Conservation (phyloP, 23 tunicate species). For the Diplosoma virens region DNA sequence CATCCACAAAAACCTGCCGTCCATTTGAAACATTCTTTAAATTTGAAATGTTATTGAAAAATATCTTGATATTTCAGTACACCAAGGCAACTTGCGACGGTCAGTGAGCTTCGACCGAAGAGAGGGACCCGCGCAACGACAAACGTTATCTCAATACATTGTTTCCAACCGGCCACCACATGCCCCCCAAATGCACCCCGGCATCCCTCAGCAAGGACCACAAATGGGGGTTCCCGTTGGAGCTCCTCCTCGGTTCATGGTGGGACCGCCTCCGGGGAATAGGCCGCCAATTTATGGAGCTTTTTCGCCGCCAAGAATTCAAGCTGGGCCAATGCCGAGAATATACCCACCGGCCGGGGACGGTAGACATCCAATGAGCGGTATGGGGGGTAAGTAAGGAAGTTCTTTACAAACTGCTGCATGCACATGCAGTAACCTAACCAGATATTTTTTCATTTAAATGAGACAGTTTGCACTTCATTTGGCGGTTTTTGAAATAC, state of each 20-base stretch:
- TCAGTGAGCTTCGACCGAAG: conserved; percentile 54
- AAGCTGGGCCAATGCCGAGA: not conserved
- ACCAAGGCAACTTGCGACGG: conserved; percentile 13
- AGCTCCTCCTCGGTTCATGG: not conserved
- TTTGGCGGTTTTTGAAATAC: no score
- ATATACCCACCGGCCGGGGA: not conserved
- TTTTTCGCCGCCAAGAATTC: conserved; percentile 1
- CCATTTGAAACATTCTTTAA: not conserved
- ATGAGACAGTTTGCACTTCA: no score
- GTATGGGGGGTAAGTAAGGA: not conserved
- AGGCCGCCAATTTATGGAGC: conserved; percentile 6
- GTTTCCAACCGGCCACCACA: not conserved
- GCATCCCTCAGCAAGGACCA: conserved; percentile 11
- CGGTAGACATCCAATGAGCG: not conserved
- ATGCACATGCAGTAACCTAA: no score
- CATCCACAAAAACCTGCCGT: no score
- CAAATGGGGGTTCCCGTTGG: not conserved
- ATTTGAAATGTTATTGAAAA: not conserved
- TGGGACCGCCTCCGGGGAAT: not conserved
- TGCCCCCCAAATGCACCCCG: not conserved
- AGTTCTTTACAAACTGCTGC: no score
- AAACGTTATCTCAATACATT: not conserved
- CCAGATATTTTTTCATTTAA: no score
- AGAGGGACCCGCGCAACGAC: not conserved
- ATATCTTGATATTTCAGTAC: not conserved